Conservation (phyloP, 2,888 invertebrate genomes). For the Gibbula magus region DNA sequence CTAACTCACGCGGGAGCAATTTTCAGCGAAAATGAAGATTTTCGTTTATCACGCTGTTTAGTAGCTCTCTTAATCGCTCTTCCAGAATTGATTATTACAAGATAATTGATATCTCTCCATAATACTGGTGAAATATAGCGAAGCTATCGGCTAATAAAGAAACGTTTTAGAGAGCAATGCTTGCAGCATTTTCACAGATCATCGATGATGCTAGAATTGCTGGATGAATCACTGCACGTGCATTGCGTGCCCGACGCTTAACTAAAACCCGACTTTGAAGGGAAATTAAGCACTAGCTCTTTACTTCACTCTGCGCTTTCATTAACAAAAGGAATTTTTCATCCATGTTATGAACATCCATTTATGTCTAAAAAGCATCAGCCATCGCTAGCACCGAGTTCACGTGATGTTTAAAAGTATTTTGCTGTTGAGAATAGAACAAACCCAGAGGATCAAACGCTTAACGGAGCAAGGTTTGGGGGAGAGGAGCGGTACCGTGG, state of each 20-base stretch:
- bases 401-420: background rate
- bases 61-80: constrained; percentile 16
- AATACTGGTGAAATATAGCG: constrained; percentile 22
- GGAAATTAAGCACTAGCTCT: constrained; percentile 1
- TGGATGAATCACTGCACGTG: constrained; percentile 22
- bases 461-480: no score
- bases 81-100: constrained; percentile 18
- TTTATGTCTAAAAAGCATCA: no score
- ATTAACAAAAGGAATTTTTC: constrained; percentile 7
- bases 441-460: background rate
- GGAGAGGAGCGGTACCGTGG: no score
- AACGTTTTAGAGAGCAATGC: background rate
- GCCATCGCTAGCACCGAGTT: no score
- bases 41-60: constrained; percentile 25
- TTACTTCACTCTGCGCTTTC: background rate
- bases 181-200: background rate
- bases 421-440: background rate
- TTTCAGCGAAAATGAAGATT: constrained; percentile 21
- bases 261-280: background rate
- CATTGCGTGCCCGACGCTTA: background rate
- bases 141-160: constrained; percentile 18
- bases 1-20: constrained; percentile 20
- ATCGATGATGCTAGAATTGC: background rate
- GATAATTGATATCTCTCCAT: constrained; percentile 27
- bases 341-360: no score